Evolutionary conservation across 2,797 vertebrate genomes (phyloP).

Genomic region (Smutsia gigantea): DNA sequence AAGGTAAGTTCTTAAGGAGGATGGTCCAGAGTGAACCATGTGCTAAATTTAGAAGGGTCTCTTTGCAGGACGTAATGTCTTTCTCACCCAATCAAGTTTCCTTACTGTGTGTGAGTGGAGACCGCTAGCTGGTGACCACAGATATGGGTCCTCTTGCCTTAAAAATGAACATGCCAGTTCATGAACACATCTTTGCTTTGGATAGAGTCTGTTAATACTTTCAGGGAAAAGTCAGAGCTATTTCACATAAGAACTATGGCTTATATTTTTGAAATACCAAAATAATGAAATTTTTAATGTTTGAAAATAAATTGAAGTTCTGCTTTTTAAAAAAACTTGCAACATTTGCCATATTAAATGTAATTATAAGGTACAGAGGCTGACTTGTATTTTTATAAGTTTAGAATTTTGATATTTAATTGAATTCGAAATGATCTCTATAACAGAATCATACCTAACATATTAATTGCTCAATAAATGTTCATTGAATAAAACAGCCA

Average conservation of each 20-base stretch:
- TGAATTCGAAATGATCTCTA: slow-evolving; percentile 31
- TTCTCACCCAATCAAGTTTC: neutral
- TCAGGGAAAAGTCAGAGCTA: neutral
- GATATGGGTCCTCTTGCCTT: neutral
- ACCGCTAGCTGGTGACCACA: neutral
- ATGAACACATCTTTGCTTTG: neutral
- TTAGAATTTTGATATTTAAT: slow-evolving; percentile 28
- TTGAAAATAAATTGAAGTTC: neutral
- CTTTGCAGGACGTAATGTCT: neutral
- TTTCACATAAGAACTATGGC: neutral
- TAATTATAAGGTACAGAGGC: neutral
- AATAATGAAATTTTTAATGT: neutral
- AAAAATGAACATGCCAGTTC: neutral
- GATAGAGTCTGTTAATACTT: neutral
- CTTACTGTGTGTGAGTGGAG: neutral
- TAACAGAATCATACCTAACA: neutral
- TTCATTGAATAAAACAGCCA: neutral
- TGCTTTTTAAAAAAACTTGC: neutral
- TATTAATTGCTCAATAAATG: neutral
- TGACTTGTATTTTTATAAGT: neutral
- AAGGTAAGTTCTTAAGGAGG: neutral
- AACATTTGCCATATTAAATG: neutral
- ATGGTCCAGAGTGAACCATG: neutral
- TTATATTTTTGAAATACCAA: neutral
- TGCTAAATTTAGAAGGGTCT: neutral